Evolutionary conservation across 2,888 invertebrate species (phyloP), one percentile per base, ranked within the genome.

Genomic region (Epistrophella euchroma): DNA sequence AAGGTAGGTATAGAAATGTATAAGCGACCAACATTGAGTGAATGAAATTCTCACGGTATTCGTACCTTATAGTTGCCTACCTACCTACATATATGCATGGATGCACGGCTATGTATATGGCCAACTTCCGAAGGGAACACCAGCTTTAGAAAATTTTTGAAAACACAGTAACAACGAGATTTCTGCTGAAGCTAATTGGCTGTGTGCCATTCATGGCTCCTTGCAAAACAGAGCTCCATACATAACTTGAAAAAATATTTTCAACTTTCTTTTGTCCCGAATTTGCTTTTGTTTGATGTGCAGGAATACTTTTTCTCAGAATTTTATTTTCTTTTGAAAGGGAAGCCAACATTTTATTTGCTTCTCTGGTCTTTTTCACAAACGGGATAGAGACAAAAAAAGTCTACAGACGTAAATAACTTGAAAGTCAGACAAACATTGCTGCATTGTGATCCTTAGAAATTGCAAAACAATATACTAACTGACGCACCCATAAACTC

Each of bases 21-120:
- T 47, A 32, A 60, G 40, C 15, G 60, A 47, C 66, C 32, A 47
- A 66, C 40, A 66, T 66, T 35, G 47, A 47, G 32, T 66, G 47
- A 66, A 47, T 66, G 47, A 66, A 62, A 47, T 11, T 28, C 28
- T 32, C 11, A 13, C 22, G 40, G 13, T 37, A 60, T 17, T 11
- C 15, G 0, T 7, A 58, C 5, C 2, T 5, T 3, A 10, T n/a
- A 2, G n/a, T n/a, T n/a, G n/a, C n/a, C n/a, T n/a, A 22, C 37
- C 2, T 56, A 2, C 19, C 35, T 32, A n/a, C 19, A 35, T 11
- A n/a, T n/a, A n/a, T n/a, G n/a, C n/a, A n/a, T n/a, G n/a, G n/a
- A n/a, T n/a, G n/a, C n/a, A n/a, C n/a, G n/a, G n/a, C n/a, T n/a
- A n/a, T n/a, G n/a, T n/a, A n/a, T n/a, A n/a, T n/a, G n/a, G n/a